Evolutionary conservation across 2,113 vertebrate genomes (phyloP), one percentile per base, ranked within the genome.

Genomic region (Zosterops pallidus): DNA sequence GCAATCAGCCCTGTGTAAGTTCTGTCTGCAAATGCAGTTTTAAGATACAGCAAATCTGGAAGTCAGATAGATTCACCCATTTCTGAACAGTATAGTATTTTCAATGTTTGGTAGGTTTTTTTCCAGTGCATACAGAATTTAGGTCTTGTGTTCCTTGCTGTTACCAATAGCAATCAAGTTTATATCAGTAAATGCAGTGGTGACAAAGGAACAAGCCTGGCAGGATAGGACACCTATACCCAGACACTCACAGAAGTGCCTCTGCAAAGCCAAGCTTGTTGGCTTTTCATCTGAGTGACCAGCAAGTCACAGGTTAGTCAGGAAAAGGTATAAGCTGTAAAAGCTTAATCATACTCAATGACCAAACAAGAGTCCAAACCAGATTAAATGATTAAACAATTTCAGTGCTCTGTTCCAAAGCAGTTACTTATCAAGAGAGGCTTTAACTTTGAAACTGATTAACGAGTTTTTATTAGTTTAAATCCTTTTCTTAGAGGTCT

Each of bases 1-100:
- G 98, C 91, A 98, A 98, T 91, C 98, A 98, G 31, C 97, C 98
- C 15, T 81, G 92, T 86, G 98, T 99, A 98, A 94, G 84, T 68
- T 83, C 57, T 14, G 7, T 41, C 69, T 79, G n/a, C 18, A 78
- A 79, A 42, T 28, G 7, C 20, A 79, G 16, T 17, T 75, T 78
- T 65, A 44, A 64, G 33, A 41, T 10, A 81, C 0, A 67, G 13
- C 2, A 78, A 87, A 52, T 41, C 12, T 77, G 1, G 22, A 60
- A 71, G 26, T 47, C 7, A 29, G 22, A 67, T 2, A 35, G 24
- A 37, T 37, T 35, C 35, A 60, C 3, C 5, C 2, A n/a, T 80
- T 93, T 72, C 37, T 86, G 35, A 86, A 4, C 22, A 25, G 5
- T 26, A n/a, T 3, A 53, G 7, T n/a, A 42, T 53, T 46, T 63